phyloP scores from a whole-genome alignment of 2,113 vertebrate species.

The Indicator indicator region DNA sequence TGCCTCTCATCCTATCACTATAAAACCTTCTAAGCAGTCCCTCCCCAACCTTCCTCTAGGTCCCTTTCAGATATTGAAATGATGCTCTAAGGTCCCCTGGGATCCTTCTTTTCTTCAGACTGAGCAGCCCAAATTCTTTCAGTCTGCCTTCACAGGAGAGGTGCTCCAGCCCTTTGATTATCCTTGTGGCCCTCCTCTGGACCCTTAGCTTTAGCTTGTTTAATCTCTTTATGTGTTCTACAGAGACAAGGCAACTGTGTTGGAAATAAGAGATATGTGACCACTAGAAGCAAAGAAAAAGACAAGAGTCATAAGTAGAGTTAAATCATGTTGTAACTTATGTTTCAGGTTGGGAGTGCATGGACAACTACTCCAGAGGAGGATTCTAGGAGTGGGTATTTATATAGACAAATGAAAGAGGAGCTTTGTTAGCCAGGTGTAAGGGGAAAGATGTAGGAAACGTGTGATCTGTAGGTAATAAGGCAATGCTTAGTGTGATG shows the following conservation, averaged over 20 bases:
- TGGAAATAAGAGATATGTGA: background rate
- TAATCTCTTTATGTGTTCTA: background rate
- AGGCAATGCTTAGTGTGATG: background rate
- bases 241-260: background rate
- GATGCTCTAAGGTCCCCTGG: too few relatives aligned
- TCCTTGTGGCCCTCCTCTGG: too few relatives aligned
- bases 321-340: background rate
- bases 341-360: background rate
- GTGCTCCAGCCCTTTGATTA: too few relatives aligned
- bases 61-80: too few relatives aligned
- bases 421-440: background rate
- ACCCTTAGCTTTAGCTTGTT: background rate
- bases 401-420: accelerated
- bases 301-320: background rate
- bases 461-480: background rate
- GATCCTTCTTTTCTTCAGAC: too few relatives aligned
- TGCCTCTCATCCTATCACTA: too few relatives aligned
- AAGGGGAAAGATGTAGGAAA: background rate
- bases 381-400: background rate
- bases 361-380: background rate
- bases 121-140: too few relatives aligned
- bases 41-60: too few relatives aligned
- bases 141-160: too few relatives aligned
- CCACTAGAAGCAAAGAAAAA: background rate
- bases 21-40: too few relatives aligned